phyloP scores from a whole-genome alignment of 2,888 invertebrate genomes.

The Chesias legatella region DNA sequence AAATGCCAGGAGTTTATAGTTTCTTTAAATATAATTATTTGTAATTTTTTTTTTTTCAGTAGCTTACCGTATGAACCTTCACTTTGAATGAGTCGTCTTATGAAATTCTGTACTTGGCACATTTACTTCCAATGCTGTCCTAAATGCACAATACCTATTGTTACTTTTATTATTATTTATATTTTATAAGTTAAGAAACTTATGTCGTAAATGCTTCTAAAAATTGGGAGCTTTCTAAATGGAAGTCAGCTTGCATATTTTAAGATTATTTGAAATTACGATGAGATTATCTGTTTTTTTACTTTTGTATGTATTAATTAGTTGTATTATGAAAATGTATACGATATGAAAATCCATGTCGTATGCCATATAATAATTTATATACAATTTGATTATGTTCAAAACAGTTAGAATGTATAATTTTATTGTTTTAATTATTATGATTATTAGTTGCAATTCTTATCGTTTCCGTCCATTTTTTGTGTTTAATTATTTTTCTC shows the following conservation, averaged over 20 bases:
- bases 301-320: conserved; percentile 65
- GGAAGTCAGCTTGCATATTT: conserved; percentile 48
- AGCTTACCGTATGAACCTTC: too few relatives aligned
- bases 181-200: conserved; percentile 18
- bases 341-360: conserved; percentile 27
- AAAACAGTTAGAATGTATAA: conserved; percentile 48
- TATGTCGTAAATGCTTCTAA: conserved; percentile 31
- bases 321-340: conserved; percentile 45
- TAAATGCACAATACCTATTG: conserved; percentile 52
- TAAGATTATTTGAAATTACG: conserved; percentile 72
- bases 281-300: conserved; percentile 73
- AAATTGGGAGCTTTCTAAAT: conserved; percentile 23
- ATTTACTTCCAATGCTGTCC: conserved; percentile 48
- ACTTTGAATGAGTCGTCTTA: too few relatives aligned
- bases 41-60: too few relatives aligned
- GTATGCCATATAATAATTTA: conserved; percentile 44
- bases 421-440: conserved; percentile 32
- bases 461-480: conserved; percentile 78
- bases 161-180: conserved; percentile 24
- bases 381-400: conserved; percentile 55
- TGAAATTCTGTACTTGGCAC: conserved; percentile 21
- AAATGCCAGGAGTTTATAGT: too few relatives aligned
- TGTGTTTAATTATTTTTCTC: conserved; percentile 46
- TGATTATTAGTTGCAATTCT: conserved; percentile 56
- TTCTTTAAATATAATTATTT: too few relatives aligned